A percentile compares a stretch with the other conserved stretches of the same genome.
phyloP scores from a whole-genome alignment of 2,888 invertebrate species.

The Cantharis lateralis region DNA sequence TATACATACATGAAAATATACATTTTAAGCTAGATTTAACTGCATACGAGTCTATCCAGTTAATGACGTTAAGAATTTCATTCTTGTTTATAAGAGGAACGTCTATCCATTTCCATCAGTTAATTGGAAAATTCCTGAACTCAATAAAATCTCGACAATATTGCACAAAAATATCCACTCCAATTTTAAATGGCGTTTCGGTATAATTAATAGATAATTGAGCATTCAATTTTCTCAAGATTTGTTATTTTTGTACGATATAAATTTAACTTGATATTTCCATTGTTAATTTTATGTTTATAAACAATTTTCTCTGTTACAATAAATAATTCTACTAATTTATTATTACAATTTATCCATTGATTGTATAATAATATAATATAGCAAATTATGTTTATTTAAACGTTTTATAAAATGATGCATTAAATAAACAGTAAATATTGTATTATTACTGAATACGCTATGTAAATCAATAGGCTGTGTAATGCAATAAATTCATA shows the following conservation, averaged over 20 bases:
- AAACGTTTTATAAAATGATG: background rate
- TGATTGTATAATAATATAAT: background rate
- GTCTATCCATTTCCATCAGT: conserved; percentile 3
- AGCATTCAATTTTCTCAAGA: background rate
- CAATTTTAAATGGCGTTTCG: background rate
- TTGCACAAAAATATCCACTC: background rate
- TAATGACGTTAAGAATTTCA: conserved; percentile 5
- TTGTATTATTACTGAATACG: background rate
- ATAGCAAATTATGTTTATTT: background rate
- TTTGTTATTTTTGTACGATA: background rate
- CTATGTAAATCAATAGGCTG: too few species aligned
- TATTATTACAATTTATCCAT: background rate
- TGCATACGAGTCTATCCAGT: background rate
- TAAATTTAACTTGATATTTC: background rate
- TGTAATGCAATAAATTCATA: background rate
- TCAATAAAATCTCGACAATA: background rate
- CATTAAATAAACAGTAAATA: background rate
- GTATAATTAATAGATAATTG: background rate
- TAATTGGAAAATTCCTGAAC: conserved; percentile 3
- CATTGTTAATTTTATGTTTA: too few species aligned
- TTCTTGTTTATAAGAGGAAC: background rate
- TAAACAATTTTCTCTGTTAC: background rate
- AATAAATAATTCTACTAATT: background rate
- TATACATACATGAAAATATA: too few species aligned
- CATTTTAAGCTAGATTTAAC: background rate